phyloP scores from a whole-genome alignment of 1,140 invertebrate genomes.

The Idris sp. region DNA sequence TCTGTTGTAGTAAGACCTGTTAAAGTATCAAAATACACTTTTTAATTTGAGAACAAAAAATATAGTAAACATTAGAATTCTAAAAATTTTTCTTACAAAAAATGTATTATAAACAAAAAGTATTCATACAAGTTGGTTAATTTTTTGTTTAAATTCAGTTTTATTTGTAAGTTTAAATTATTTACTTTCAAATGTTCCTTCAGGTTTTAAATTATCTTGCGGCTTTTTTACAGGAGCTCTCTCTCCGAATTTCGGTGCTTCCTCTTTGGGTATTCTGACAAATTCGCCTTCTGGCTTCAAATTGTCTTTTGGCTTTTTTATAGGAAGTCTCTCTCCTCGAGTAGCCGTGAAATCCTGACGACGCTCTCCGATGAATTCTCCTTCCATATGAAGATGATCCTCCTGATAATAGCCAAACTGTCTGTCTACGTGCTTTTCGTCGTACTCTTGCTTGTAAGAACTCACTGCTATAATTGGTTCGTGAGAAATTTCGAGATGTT shows the following conservation, averaged over 20 bases:
- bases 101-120: too few species aligned
- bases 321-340: conserved; percentile 73
- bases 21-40: too few species aligned
- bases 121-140: too few species aligned
- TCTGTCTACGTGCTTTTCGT: conserved; percentile 81
- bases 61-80: too few species aligned
- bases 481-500: conserved; percentile 80
- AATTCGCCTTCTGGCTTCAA: conserved; percentile 80
- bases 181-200: conserved; percentile 80
- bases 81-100: too few species aligned
- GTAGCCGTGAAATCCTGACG: conserved; percentile 73
- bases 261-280: conserved; percentile 65
- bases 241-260: conserved; percentile 74
- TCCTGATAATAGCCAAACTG: conserved; percentile 71
- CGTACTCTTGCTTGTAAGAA: conserved; percentile 83
- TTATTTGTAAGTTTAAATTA: neutral
- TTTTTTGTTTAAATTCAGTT: too few species aligned
- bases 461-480: conserved; percentile 79
- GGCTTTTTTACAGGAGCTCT: conserved; percentile 70
- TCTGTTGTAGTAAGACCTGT: conserved; percentile 82
- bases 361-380: conserved; percentile 78
- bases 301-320: conserved; percentile 76
- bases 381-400: conserved; percentile 80
- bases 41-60: too few species aligned
- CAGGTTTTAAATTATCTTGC: conserved; percentile 78